Evolutionary conservation across 2,113 vertebrate genomes (phyloP).

Genomic region (Psittacus erithacus): DNA sequence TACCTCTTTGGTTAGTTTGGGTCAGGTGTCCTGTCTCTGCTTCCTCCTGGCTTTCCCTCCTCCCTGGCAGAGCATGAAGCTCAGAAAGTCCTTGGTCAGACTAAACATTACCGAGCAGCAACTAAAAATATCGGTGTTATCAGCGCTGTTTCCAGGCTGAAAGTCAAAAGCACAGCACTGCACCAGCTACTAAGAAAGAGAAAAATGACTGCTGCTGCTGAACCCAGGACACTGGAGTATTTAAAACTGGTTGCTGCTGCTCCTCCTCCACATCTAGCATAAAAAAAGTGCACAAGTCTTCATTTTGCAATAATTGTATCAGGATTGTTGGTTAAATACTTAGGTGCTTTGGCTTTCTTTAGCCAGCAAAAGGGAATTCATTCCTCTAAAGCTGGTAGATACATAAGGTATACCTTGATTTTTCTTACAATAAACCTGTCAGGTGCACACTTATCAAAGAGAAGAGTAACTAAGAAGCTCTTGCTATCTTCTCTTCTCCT

Average conservation of each 20-base stretch:
- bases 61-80: too few species aligned
- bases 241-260: not conserved
- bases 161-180: too few species aligned
- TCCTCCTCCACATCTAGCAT: not conserved
- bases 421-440: not conserved
- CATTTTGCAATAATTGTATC: not conserved
- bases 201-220: too few species aligned
- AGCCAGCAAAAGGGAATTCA: not conserved
- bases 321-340: not conserved
- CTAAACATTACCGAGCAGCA: too few species aligned
- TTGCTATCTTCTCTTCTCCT: not conserved
- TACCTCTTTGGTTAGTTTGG: too few species aligned
- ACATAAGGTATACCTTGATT: not conserved
- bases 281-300: not conserved
- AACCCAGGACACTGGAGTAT: not conserved
- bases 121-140: too few species aligned
- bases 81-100: too few species aligned
- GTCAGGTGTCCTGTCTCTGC: too few species aligned
- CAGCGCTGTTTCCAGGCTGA: too few species aligned
- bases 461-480: not conserved
- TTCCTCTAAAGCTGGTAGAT: not conserved
- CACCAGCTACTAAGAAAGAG: too few species aligned
- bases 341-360: not conserved
- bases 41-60: too few species aligned
- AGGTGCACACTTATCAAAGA: not conserved